A percentile compares a stretch with the other conserved stretches of the same genome.
Conservation (phyloP, 30 jellyfish, hydroid and myxozoan genomes). For the Pelagia noctiluca region DNA sequence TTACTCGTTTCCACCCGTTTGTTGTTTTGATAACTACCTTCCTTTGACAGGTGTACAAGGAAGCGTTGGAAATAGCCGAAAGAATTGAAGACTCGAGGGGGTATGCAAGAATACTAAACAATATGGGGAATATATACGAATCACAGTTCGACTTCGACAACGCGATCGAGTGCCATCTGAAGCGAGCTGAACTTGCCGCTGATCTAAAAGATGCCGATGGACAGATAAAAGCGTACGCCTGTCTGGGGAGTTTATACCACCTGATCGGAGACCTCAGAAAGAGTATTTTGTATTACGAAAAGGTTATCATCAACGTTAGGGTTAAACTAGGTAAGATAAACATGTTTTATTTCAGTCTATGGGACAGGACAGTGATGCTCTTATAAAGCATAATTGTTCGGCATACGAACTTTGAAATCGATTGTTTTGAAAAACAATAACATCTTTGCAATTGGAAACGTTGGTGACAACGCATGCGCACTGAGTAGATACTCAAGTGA, state of each 20-base stretch:
- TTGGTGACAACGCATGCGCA: no score
- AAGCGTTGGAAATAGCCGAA: constrained; percentile 92
- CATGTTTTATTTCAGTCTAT: no score
- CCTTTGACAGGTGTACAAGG: constrained; percentile 72
- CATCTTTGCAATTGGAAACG: no score
- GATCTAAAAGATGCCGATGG: constrained; percentile 86
- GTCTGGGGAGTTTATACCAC: constrained; percentile 78
- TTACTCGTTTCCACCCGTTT: no score
- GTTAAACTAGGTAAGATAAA: constrained; percentile 85
- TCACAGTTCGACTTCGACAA: constrained; percentile 81
- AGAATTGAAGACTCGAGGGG: constrained; percentile 85
- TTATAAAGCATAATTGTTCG: no score
- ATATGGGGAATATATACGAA: constrained; percentile 91
- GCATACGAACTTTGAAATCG: no score
- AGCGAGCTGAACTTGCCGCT: constrained; percentile 77
- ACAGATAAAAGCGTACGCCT: constrained; percentile 85
- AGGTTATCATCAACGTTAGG: constrained; percentile 84
- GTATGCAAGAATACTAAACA: constrained; percentile 82
- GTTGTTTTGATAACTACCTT: no score
- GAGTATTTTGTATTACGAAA: constrained; percentile 77
- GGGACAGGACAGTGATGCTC: no score
- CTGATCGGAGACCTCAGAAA: constrained; percentile 86
- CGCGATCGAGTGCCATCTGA: constrained; percentile 77
- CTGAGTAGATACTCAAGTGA: no score
- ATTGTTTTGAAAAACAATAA: no score